Percentiles rank a stretch among this genome's conserved stretches.
Evolutionary conservation across 2,888 invertebrate species (phyloP).

Genomic region (Drosophila affinis): DNA sequence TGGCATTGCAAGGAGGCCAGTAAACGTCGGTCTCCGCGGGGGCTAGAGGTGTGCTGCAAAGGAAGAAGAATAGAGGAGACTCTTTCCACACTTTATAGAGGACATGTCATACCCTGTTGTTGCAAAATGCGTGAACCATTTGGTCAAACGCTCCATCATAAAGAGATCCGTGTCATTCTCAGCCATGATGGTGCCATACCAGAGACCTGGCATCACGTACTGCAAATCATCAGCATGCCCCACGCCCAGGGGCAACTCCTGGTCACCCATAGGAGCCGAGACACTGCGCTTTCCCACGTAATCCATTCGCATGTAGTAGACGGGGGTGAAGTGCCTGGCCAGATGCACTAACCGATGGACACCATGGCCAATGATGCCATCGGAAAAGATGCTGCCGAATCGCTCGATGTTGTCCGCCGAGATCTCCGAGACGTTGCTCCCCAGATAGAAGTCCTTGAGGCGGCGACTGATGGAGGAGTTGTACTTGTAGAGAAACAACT

Average conservation of each 20-base stretch:
- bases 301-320: slow-evolving; percentile 87
- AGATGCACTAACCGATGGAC: slow-evolving; percentile 86
- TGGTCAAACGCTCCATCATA: slow-evolving; percentile 83
- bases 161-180: slow-evolving; percentile 80
- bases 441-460: slow-evolving; percentile 62
- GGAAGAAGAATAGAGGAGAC: not conserved
- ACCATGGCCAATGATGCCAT: slow-evolving; percentile 85
- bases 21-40: not conserved
- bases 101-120: slow-evolving; percentile 65
- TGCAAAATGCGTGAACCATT: slow-evolving; percentile 83
- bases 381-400: slow-evolving; percentile 85
- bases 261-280: slow-evolving; percentile 82
- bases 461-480: slow-evolving; percentile 27
- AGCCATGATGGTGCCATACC: slow-evolving; percentile 73
- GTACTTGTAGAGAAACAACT: slow-evolving; percentile 80
- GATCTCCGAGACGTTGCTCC: slow-evolving; percentile 27
- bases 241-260: slow-evolving; percentile 79
- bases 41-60: slow-evolving; percentile 11
- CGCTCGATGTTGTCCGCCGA: slow-evolving; percentile 48
- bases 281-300: slow-evolving; percentile 86
- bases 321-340: slow-evolving; percentile 84
- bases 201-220: slow-evolving; percentile 68
- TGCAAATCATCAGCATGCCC: slow-evolving; percentile 78
- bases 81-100: not conserved
- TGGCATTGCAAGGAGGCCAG: slow-evolving; percentile 64